These are phyloP conservation scores for Tragelaphus buxtoni DNA, from an alignment of 2,113 vertebrate species.

Conservation along the genomic window DNA sequence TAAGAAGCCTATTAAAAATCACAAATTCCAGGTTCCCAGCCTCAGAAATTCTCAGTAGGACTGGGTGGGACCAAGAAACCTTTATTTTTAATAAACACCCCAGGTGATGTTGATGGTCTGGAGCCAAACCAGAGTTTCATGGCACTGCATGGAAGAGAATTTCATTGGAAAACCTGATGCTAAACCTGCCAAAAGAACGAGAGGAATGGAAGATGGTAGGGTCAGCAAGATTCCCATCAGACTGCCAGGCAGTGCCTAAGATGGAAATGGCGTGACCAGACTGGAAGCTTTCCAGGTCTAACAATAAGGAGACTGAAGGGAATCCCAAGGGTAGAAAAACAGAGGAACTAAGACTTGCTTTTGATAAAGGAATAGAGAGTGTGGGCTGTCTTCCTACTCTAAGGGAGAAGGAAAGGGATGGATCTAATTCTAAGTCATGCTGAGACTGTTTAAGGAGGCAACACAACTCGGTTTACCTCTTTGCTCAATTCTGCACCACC, in stretches of 20 bases:
- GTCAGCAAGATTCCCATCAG: background rate
- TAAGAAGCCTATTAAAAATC: background rate
- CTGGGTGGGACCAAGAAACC: background rate
- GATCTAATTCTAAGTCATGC: background rate
- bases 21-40: background rate
- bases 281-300: background rate
- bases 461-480: background rate
- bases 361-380: background rate
- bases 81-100: background rate
- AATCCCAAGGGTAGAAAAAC: background rate
- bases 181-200: background rate
- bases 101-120: background rate
- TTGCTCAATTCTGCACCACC: background rate
- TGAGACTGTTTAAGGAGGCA: background rate
- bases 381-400: background rate
- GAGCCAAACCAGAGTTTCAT: background rate
- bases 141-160: background rate
- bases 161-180: background rate
- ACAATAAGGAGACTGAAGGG: background rate
- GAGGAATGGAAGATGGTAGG: background rate
- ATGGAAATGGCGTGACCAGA: background rate
- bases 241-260: background rate
- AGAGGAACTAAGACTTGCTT: background rate
- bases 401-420: background rate
- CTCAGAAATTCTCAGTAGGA: background rate